Percentiles rank a stretch among this genome's conserved stretches.
Conservation (phyloP, 2,888 invertebrate species). For the Euplexia lucipara region DNA sequence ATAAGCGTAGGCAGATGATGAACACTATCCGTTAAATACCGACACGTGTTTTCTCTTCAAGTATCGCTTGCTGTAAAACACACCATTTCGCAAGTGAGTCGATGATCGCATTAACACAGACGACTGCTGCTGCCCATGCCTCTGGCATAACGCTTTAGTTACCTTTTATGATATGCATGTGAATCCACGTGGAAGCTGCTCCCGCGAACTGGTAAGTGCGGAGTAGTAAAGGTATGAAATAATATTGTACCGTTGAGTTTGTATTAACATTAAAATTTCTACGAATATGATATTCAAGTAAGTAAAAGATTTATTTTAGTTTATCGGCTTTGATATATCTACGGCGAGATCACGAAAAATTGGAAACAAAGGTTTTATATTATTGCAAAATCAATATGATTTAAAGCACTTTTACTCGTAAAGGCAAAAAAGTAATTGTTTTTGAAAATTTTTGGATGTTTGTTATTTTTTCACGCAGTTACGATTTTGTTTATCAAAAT, state of each 20-base stretch:
- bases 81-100: conserved; percentile 10
- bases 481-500: too few relatives aligned
- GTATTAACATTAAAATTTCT: neutral
- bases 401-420: too few relatives aligned
- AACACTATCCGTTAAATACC: too few relatives aligned
- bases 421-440: too few relatives aligned
- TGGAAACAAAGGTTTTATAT: neutral
- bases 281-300: conserved; percentile 8
- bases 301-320: conserved; percentile 4
- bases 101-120: conserved; percentile 38
- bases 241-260: conserved; percentile 15
- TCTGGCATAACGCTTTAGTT: conserved; percentile 22
- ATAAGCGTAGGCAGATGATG: too few relatives aligned
- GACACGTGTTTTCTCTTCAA: neutral
- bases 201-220: neutral
- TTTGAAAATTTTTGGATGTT: too few relatives aligned
- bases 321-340: neutral
- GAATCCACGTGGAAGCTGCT: conserved; percentile 30
- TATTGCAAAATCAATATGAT: neutral
- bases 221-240: conserved; percentile 27
- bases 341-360: too few relatives aligned
- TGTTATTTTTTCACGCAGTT: too few relatives aligned
- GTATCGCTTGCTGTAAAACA: neutral
- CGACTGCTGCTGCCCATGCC: conserved; percentile 3
- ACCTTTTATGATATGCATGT: conserved; percentile 24